Percentiles rank a stretch among this genome's conserved stretches.
phyloP scores from a whole-genome alignment of 2,113 vertebrate species.

The Elachura formosa region DNA sequence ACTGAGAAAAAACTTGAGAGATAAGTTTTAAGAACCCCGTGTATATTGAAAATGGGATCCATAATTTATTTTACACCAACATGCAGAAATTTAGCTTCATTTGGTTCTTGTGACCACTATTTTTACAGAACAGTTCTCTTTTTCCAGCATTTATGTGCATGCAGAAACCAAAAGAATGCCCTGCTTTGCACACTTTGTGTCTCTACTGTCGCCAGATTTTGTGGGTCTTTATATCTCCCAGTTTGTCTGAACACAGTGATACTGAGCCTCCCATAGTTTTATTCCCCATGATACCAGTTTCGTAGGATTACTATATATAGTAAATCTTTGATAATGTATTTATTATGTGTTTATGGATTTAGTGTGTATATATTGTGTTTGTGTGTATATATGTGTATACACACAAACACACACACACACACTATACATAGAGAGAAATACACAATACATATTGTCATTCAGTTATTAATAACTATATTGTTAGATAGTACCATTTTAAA shows the following conservation, averaged over 20 bases:
- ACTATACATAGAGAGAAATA: background rate
- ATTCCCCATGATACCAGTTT: background rate
- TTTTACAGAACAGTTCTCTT: background rate
- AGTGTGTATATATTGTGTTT: background rate
- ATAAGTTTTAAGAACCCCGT: background rate
- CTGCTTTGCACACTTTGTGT: background rate
- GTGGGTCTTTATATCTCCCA: background rate
- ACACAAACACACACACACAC: too few species aligned
- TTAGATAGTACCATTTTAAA: background rate
- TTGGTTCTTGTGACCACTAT: background rate
- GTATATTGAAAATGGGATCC: background rate
- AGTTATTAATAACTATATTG: background rate
- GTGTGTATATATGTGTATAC: background rate
- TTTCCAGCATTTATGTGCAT: background rate
- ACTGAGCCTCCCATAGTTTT: background rate
- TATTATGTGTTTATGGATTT: background rate
- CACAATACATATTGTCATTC: background rate
- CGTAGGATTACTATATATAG: background rate
- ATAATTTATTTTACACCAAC: background rate
- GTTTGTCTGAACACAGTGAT: background rate
- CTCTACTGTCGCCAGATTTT: background rate
- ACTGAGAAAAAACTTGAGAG: conserved; percentile 17
- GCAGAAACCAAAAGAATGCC: background rate
- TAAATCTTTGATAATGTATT: background rate
- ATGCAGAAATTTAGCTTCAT: background rate